Evolutionary conservation across 2,113 vertebrate species (phyloP), one percentile per base, ranked within the genome.

Genomic region (Stomatorhinus ivindoensis): DNA sequence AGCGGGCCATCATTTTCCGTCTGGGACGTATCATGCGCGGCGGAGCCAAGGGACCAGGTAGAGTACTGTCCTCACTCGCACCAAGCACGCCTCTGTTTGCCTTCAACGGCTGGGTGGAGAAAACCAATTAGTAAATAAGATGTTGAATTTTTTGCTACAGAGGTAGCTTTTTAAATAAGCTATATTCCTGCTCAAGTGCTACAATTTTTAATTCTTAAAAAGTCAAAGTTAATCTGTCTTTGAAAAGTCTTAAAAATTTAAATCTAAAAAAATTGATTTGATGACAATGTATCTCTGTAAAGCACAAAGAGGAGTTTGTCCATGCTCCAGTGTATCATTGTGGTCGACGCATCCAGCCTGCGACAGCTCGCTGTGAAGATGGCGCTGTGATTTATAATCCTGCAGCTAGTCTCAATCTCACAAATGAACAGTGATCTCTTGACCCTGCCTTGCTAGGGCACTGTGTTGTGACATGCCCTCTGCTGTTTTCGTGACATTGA

Each of bases 21-120:
- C 92, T 99, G 31, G 98, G 98, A 0, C 98, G 97, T 61, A 97
- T 99, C 92, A n/a, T 98, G 5, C 96, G 94, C 89, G 98, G 98
- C 69, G 98, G 98, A 91, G 97, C 97, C 88, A 99, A 97, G 95
- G 98, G 98, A 61, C 98, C 98, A 93, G 98, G 98, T 99, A 83
- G 11, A 6, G 35, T 11, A 9, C 1, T 24, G 9, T 24, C 44
- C 65, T 88, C 61, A 4, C n/a, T 17, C 42, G 19, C 48, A 27
- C n/a, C 44, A 31, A 15, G 10, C 21, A 24, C 0, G 11, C 31
- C n/a, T 35, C 21, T n/a, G 4, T 84, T 9, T 24, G 21, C 24
- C 4, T 76, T 39, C 69, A 35, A 17, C 35, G 42, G 73, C 35
- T 76, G 73, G 31, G 13, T 80, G 35, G 42, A 31, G 61, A 69